phyloP scores from a whole-genome alignment of 1,140 invertebrate species.

The Tetramorium parvispinum region DNA sequence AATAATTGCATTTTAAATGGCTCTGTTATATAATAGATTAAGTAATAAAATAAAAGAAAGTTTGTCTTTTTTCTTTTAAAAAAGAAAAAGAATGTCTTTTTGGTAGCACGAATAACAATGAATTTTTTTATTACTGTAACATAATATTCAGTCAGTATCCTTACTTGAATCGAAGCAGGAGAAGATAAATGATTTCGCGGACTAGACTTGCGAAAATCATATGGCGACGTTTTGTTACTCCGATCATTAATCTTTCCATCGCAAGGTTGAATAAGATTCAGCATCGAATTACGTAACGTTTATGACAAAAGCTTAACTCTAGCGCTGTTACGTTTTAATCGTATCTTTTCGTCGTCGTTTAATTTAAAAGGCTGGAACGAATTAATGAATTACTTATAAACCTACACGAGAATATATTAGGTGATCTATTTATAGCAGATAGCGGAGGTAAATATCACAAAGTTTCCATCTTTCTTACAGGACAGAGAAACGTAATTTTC shows the following conservation, averaged over 20 bases:
- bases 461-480: background rate
- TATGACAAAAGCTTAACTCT: conserved; percentile 1
- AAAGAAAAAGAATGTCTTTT: background rate
- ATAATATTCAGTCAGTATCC: conserved; percentile 18
- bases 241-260: conserved; percentile 29
- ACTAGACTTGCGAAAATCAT: conserved; percentile 6
- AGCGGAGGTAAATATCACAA: background rate
- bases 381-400: background rate
- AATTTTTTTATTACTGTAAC: conserved; percentile 1
- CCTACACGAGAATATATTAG: background rate
- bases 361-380: background rate
- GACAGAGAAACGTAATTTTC: background rate
- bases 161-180: background rate
- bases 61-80: conserved; percentile 5
- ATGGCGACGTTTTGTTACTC: conserved; percentile 20
- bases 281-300: background rate
- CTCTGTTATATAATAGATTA: background rate
- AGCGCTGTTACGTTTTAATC: background rate
- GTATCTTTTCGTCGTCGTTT: background rate
- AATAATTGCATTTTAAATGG: background rate
- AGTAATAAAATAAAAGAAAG: background rate
- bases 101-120: background rate
- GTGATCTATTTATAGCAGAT: background rate
- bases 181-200: conserved; percentile 25
- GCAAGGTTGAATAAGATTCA: conserved; percentile 14